Conservation (phyloP, 2,888 invertebrate genomes). For the Caenorhabditis plicata region DNA sequence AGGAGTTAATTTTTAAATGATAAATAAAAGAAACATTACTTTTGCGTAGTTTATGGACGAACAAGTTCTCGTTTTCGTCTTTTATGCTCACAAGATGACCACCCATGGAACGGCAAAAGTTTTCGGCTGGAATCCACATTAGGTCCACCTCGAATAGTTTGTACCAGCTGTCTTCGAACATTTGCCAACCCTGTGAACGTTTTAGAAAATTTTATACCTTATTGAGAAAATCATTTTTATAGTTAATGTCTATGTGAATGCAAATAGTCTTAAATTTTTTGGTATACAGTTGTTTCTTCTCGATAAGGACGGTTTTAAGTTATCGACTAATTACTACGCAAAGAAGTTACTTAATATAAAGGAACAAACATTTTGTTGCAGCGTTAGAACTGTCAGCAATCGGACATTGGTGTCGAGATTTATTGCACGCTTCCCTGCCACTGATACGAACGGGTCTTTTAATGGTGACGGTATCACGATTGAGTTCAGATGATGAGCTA, state of each 20-base stretch:
- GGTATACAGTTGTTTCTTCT: not conserved
- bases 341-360: not conserved
- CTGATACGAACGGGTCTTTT: constrained; percentile 32
- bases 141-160: constrained; percentile 58
- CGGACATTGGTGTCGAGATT: constrained; percentile 51
- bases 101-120: constrained; percentile 59
- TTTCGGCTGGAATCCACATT: constrained; percentile 62
- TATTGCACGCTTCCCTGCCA: constrained; percentile 44
- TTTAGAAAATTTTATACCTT: not conserved
- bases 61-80: constrained; percentile 58
- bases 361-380: constrained; percentile 49
- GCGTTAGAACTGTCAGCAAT: constrained; percentile 40
- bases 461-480: constrained; percentile 42
- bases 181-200: constrained; percentile 49
- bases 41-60: constrained; percentile 56
- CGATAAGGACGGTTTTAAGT: not conserved
- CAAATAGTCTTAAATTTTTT: not conserved
- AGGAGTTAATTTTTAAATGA: constrained; percentile 1
- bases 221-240: not conserved
- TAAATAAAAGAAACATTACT: too few species aligned
- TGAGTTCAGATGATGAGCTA: not conserved
- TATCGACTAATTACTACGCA: too few species aligned
- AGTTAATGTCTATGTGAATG: too few species aligned
- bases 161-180: constrained; percentile 58
- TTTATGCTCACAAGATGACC: constrained; percentile 56